Evolutionary conservation across 92 coral and sea anemone genomes (phyloP).

Genomic region (Palythoa grandis): DNA sequence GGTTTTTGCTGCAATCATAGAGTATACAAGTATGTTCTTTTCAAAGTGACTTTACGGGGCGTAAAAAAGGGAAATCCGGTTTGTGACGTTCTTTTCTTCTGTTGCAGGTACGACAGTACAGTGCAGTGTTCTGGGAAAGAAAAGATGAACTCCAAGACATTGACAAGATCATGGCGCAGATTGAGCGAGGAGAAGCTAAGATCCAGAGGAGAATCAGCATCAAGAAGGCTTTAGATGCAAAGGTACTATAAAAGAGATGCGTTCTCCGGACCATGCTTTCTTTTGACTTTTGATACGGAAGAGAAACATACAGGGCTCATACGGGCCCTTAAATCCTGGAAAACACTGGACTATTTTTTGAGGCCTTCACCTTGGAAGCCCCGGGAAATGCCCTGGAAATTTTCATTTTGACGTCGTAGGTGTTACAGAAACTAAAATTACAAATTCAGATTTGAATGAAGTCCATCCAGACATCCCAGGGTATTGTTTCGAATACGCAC

Average conservation of each 20-base stretch:
- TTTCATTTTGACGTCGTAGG: background rate
- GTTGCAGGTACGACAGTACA: slow-evolving; percentile 78
- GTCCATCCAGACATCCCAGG: no score
- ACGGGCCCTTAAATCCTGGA: no score
- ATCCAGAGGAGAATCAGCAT: slow-evolving; percentile 97
- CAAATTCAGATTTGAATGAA: no score
- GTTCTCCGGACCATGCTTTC: background rate
- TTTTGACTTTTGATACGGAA: background rate
- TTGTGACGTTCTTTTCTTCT: background rate
- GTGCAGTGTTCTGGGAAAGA: slow-evolving; percentile 97
- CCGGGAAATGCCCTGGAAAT: background rate
- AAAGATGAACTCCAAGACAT: slow-evolving; percentile 94
- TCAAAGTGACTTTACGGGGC: background rate
- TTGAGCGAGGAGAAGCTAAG: slow-evolving; percentile 97
- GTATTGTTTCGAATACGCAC: no score
- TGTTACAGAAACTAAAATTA: no score
- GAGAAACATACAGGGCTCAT: no score
- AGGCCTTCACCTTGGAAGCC: background rate
- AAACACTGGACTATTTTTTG: no score
- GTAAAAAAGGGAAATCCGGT: no score
- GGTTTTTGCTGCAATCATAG: no score
- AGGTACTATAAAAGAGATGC: slow-evolving; percentile 55
- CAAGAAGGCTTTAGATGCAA: slow-evolving; percentile 97
- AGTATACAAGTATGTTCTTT: background rate
- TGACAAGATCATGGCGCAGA: slow-evolving; percentile 96